Evolutionary conservation across 2,888 invertebrate species (phyloP), one percentile per base, ranked within the genome.

Genomic region (Congeria kusceri): DNA sequence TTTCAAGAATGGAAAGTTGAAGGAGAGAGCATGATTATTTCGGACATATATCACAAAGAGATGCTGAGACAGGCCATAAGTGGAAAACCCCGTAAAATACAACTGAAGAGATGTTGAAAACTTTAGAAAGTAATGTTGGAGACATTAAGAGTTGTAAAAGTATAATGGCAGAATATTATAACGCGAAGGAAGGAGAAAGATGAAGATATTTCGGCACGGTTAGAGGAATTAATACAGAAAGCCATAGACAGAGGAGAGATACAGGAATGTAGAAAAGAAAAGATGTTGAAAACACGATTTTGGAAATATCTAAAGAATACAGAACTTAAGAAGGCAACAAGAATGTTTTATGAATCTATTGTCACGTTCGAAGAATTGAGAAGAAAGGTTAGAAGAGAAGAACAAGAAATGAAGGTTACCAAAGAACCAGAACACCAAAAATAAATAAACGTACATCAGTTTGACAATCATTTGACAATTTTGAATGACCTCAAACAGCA

Each of bases 351-450:
- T 49, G 28, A 29, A 7, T 29, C 56, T 5, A 20, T 5, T 2
- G 3, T 25, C 18, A 11, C 23, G 13, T 57, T 67, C 57, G 67
- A 67, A 39, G 39, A 32, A 32, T 39, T 67, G 11, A 67, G 44
- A 58, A 57, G 56, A 18, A 32, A 58, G 5, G 67, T 67, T 23
- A 67, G 57, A 23, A 39, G 27, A 25, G 67, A 67, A 23, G 67
- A 67, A 39, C n/a, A 39, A 20, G 57, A 57, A 57, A 39, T 57
- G 44, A 9, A 25, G 18, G 3, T 13, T 20, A 27, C 7, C 4
- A 20, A 39, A 15, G 23, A n/a, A 39, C n/a, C 5, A 25, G 32
- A 18, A n/a, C 57, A 23, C 44, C 20, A 44, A 9, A 32, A 32
- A 32, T 9, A 53, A 67, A n/a, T 15, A 13, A 20, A 20, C 32